These are phyloP conservation scores for Seira ritae DNA, from an alignment of 2,888 invertebrate genomes.

Conservation along the genomic window DNA sequence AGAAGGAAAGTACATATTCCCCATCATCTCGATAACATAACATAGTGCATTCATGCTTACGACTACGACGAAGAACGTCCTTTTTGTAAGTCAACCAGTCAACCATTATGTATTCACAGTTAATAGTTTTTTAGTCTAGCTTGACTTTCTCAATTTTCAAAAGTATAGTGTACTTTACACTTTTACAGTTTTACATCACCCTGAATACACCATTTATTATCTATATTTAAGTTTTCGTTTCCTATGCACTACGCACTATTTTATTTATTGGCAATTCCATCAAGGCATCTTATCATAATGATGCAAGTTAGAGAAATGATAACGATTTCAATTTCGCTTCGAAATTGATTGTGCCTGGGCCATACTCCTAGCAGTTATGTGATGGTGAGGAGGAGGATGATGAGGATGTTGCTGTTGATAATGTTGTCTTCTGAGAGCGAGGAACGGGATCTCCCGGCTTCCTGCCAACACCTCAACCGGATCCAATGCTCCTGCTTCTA, in stretches of 20 bases:
- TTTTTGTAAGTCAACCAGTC: too few relatives aligned
- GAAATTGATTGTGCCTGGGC: conserved; percentile 80
- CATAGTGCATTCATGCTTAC: too few relatives aligned
- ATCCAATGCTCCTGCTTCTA: conserved; percentile 49
- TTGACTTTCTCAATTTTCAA: too few relatives aligned
- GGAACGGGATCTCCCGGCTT: conserved; percentile 55
- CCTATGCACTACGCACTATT: conserved; percentile 15
- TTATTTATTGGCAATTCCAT: conserved; percentile 32
- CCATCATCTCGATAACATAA: too few relatives aligned
- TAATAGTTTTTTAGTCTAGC: too few relatives aligned
- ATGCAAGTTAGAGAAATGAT: background rate
- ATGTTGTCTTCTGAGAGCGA: conserved; percentile 45
- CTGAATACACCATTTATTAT: too few relatives aligned
- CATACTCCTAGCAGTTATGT: conserved; percentile 38
- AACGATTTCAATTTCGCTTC: conserved; percentile 77
- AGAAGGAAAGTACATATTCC: too few relatives aligned
- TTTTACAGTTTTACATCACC: too few relatives aligned
- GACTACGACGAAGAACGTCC: too few relatives aligned
- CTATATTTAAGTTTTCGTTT: background rate
- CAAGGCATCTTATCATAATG: background rate
- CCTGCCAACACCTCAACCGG: conserved; percentile 59
- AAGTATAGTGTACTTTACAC: too few relatives aligned
- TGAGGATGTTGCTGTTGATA: conserved; percentile 26
- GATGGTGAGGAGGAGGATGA: conserved; percentile 24
- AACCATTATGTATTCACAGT: too few relatives aligned